Evolutionary conservation across 1,140 invertebrate genomes (phyloP).

Genomic region (Drosophila lacertosa): DNA sequence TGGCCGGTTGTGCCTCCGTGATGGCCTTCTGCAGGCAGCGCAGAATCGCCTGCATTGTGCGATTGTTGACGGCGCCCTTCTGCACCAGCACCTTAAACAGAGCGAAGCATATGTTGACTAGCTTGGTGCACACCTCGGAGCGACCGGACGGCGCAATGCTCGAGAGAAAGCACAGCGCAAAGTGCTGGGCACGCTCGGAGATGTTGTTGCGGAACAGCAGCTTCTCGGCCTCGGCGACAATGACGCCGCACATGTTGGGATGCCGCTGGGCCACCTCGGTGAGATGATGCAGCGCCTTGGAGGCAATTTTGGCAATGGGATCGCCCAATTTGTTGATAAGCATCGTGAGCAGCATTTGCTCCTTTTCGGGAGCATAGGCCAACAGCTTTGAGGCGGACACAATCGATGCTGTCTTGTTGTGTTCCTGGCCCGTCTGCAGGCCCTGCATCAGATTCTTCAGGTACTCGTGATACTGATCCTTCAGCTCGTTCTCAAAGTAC

Average conservation of each 20-base stretch:
- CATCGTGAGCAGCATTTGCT: slow-evolving; percentile 91
- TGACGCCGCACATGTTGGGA: slow-evolving; percentile 95
- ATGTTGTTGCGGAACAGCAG: slow-evolving; percentile 95
- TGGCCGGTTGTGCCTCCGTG: slow-evolving; percentile 67
- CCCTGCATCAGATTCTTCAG: slow-evolving; percentile 78
- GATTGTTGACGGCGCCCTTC: slow-evolving; percentile 95
- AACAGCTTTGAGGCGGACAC: slow-evolving; percentile 91
- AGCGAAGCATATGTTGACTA: slow-evolving; percentile 96
- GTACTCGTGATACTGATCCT: slow-evolving; percentile 86
- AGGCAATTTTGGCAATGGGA: slow-evolving; percentile 93
- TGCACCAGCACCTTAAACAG: slow-evolving; percentile 97
- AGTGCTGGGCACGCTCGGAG: slow-evolving; percentile 94
- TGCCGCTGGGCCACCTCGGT: slow-evolving; percentile 93
- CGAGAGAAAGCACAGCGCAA: slow-evolving; percentile 95
- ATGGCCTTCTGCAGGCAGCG: slow-evolving; percentile 81
- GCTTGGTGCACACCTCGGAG: slow-evolving; percentile 89
- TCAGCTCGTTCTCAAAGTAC: slow-evolving; percentile 91
- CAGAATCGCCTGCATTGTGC: slow-evolving; percentile 94
- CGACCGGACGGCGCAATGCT: slow-evolving; percentile 89
- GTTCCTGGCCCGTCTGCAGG: slow-evolving; percentile 85
- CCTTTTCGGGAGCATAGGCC: slow-evolving; percentile 93
- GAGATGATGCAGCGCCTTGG: slow-evolving; percentile 94
- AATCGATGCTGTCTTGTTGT: slow-evolving; percentile 93
- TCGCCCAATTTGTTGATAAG: slow-evolving; percentile 98
- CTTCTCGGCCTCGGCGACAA: slow-evolving; percentile 94